phyloP scores from a whole-genome alignment of 2,113 vertebrate genomes.

The Notarius lentiginosus region DNA sequence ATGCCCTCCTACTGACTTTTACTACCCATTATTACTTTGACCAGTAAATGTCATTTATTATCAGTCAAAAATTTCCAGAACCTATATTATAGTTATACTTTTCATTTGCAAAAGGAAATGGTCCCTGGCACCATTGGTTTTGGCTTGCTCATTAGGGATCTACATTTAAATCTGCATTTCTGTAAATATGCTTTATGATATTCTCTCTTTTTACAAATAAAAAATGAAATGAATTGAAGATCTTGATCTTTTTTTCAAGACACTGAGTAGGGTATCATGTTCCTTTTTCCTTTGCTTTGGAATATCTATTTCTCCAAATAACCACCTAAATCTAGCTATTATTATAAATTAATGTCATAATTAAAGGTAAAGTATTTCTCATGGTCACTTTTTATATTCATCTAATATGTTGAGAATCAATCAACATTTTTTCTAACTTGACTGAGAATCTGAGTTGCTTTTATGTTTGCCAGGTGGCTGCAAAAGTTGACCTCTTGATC shows the following conservation, averaged over 20 bases:
- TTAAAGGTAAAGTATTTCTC: neutral
- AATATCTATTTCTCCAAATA: neutral
- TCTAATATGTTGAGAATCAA: neutral
- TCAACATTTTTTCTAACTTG: neutral
- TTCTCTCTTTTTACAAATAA: neutral
- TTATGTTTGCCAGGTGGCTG: constrained; percentile 38
- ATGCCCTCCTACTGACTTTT: neutral
- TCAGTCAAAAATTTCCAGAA: neutral
- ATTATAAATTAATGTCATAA: neutral
- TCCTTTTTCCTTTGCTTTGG: neutral
- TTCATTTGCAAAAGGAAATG: neutral
- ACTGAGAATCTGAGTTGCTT: constrained; percentile 4
- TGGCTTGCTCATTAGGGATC: neutral
- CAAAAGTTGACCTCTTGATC: constrained; percentile 38
- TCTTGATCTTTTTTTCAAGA: neutral
- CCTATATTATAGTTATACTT: neutral
- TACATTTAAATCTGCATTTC: neutral
- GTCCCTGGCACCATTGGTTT: neutral
- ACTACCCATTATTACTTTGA: neutral
- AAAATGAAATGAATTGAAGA: neutral
- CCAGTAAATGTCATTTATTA: neutral
- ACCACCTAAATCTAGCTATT: neutral
- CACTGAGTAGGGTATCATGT: neutral
- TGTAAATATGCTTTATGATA: neutral
- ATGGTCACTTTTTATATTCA: neutral